Conservation (phyloP, 2,113 vertebrate species). For the Cyprinus carpio region DNA sequence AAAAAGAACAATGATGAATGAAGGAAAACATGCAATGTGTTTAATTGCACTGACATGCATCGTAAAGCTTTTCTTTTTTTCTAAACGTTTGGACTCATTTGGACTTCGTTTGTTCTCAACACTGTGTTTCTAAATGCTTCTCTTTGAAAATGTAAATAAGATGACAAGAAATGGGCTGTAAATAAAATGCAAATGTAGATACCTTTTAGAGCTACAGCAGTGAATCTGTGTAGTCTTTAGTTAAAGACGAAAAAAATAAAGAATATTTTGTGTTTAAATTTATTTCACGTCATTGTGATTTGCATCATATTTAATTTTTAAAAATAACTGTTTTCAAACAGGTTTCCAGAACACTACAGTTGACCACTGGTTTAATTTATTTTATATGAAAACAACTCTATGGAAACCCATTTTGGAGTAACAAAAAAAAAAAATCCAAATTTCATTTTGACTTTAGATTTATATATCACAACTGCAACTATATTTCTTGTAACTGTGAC, state of each 20-base stretch:
- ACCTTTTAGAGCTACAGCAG: constrained; percentile 93
- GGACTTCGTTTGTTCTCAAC: constrained; percentile 74
- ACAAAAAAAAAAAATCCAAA: too few species aligned
- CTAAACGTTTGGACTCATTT: constrained; percentile 71
- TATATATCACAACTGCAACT: not conserved
- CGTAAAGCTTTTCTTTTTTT: constrained; percentile 72
- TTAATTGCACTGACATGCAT: constrained; percentile 73
- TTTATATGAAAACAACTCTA: not conserved
- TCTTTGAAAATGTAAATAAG: constrained; percentile 93
- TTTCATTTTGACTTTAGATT: too few species aligned
- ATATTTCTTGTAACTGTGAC: not conserved
- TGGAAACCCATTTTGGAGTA: too few species aligned
- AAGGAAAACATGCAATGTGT: constrained; percentile 75
- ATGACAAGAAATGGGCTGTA: constrained; percentile 85
- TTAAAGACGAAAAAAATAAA: constrained; percentile 89
- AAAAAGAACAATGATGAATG: constrained; percentile 67
- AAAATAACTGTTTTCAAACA: not conserved
- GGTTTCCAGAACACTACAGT: not conserved
- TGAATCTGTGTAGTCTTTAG: constrained; percentile 94
- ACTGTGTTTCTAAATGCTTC: constrained; percentile 86
- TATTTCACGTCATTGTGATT: constrained; percentile 57
- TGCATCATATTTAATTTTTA: not conserved
- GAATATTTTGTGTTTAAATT: constrained; percentile 98
- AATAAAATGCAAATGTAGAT: constrained; percentile 98
- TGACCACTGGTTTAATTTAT: not conserved